Base-by-base conservation (phyloP, 2,888 invertebrate species). In the Himalopsyche tibetana region DNA sequence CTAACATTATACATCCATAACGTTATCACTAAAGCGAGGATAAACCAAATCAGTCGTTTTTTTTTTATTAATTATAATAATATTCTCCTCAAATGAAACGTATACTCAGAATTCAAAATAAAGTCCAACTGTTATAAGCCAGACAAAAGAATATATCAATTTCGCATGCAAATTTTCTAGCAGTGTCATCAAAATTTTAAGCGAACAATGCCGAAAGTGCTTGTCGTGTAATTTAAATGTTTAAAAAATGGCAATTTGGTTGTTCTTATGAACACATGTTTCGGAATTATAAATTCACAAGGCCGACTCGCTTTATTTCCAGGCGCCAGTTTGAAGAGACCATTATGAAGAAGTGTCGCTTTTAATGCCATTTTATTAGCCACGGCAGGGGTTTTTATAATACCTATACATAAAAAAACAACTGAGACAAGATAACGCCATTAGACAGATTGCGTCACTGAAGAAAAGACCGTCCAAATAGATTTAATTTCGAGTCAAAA, bases 301-400 rank as follows among this genome's bases (percentile, higher is more conserved):
- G 74, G 74, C 74, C 74, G 74, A 74, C 74, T 74, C 74, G 74
- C 74, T 74, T 74, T 74, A 74, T 74, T 74, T 74, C 36, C 74
- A 74, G 74, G 74, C 74, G 74, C 36, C 74, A 38, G 74, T 74
- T 74, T 74, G 74, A 74, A 36, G 74, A 74, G 74, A 15, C 6
- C 74, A 74, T 36, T 74, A 36, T 74, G 63, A 15, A 36, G 36
- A 74, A 74, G 36, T 74, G 74, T 74, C 28, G 11, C 38, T 74
- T 69, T 36, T 36, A 74, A 74, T 74, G 74, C 36, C 74, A 74
- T 74, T 28, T 36, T 74, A 74, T 74, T 74, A 74, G 74, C 74
- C 36, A 74, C 74, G 74, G 74, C 12, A 74, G 74, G 36, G 74
- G 36, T 74, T 74, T 74, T 28, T 19, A 28, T 36, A 74, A 63